A percentile compares a stretch with the other conserved stretches of the same genome.
phyloP scores from a whole-genome alignment of 2,797 vertebrate species.

The Hemibagrus guttatus region DNA sequence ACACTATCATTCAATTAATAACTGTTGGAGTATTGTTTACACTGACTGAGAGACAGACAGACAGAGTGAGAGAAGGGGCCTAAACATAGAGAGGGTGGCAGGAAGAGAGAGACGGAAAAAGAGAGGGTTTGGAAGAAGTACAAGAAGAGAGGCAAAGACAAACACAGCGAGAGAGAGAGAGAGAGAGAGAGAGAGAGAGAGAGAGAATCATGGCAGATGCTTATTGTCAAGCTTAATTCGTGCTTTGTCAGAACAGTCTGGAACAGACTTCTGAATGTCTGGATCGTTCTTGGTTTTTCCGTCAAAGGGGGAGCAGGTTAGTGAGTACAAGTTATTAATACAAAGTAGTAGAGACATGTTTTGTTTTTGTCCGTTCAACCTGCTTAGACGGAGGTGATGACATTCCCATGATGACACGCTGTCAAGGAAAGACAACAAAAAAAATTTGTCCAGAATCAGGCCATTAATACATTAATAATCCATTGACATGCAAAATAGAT shows the following conservation, averaged over 20 bases:
- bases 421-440: neutral
- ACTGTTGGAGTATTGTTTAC: conserved; percentile 23
- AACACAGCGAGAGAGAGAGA: neutral
- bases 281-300: conserved; percentile 9
- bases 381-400: neutral
- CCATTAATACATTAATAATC: neutral
- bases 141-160: neutral
- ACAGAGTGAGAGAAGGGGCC: conserved; percentile 19
- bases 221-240: conserved; percentile 11
- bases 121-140: neutral
- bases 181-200: neutral
- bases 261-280: conserved; percentile 15
- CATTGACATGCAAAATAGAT: neutral
- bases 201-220: conserved; percentile 9
- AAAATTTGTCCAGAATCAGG: neutral
- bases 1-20: conserved; percentile 26
- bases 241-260: conserved; percentile 13
- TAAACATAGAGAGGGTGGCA: neutral
- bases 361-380: neutral
- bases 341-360: neutral
- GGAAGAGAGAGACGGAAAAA: conserved; percentile 2
- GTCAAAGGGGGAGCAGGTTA: neutral
- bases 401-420: neutral
- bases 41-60: neutral
- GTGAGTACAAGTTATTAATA: neutral